A percentile compares a stretch with the other conserved stretches of the same genome.
phyloP scores from a whole-genome alignment of 2,113 vertebrate genomes.

The Alexandromys fortis region DNA sequence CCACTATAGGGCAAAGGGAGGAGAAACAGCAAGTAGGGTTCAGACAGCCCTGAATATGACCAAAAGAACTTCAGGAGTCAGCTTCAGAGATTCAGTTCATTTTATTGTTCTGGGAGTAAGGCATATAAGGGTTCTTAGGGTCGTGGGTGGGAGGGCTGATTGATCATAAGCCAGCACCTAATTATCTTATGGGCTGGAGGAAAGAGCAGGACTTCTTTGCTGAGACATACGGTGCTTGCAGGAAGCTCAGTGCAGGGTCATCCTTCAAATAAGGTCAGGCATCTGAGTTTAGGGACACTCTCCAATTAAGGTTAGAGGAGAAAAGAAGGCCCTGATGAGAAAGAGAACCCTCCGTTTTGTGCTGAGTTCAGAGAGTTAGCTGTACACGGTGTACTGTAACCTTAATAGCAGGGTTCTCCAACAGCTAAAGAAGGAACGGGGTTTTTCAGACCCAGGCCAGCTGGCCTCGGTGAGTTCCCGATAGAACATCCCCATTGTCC shows the following conservation, averaged over 20 bases:
- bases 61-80: neutral
- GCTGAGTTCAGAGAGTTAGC: neutral
- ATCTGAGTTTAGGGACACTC: neutral
- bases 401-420: neutral
- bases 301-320: neutral
- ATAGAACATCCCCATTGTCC: too few relatives aligned
- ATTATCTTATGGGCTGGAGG: neutral
- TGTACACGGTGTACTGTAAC: neutral
- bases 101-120: neutral
- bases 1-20: neutral
- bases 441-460: too few relatives aligned
- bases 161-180: neutral
- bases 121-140: neutral
- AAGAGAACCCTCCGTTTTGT: neutral
- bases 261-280: neutral
- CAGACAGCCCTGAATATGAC: neutral
- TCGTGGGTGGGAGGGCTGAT: neutral
- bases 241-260: neutral
- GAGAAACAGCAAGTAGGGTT: neutral
- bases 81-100: neutral
- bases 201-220: neutral
- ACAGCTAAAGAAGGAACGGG: neutral
- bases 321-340: neutral
- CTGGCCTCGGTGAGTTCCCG: too few relatives aligned
- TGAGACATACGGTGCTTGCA: neutral